These are phyloP conservation scores for Diabrotica balteata DNA, from an alignment of 2,888 invertebrate genomes.

Conservation along the genomic window DNA sequence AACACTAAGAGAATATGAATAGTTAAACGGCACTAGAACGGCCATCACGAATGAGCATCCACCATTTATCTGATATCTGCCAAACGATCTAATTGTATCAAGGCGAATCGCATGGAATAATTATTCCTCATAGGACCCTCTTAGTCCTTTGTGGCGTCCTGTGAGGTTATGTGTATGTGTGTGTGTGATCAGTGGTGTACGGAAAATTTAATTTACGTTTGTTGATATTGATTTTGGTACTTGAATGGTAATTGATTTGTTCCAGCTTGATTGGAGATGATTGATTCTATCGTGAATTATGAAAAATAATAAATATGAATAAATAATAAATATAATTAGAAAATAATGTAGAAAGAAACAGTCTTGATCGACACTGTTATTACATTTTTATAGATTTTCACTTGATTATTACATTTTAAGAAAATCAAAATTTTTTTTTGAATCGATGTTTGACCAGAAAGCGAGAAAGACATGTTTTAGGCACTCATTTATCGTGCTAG, in stretches of 20 bases:
- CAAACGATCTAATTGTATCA: constrained; percentile 26
- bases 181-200: constrained; percentile 14
- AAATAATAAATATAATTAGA: too few species aligned
- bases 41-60: constrained; percentile 25
- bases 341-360: too few species aligned
- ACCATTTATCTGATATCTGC: constrained; percentile 23
- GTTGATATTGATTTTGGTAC: constrained; percentile 7
- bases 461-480: too few species aligned
- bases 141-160: constrained; percentile 4
- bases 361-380: too few species aligned
- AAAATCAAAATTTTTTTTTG: too few species aligned
- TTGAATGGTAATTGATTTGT: constrained; percentile 2
- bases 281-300: too few species aligned
- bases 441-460: too few species aligned
- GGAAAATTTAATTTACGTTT: constrained; percentile 10
- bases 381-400: too few species aligned
- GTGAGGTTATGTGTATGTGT: neutral
- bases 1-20: constrained; percentile 30
- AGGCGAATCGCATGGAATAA: constrained; percentile 16
- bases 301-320: too few species aligned
- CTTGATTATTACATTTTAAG: too few species aligned
- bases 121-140: constrained; percentile 15
- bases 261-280: too few species aligned
- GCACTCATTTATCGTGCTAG: too few species aligned
- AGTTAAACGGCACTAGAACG: constrained; percentile 27